A percentile compares a stretch with the other conserved stretches of the same genome.
phyloP scores from a whole-genome alignment of 2,888 invertebrate genomes.

The Eledona agricola region DNA sequence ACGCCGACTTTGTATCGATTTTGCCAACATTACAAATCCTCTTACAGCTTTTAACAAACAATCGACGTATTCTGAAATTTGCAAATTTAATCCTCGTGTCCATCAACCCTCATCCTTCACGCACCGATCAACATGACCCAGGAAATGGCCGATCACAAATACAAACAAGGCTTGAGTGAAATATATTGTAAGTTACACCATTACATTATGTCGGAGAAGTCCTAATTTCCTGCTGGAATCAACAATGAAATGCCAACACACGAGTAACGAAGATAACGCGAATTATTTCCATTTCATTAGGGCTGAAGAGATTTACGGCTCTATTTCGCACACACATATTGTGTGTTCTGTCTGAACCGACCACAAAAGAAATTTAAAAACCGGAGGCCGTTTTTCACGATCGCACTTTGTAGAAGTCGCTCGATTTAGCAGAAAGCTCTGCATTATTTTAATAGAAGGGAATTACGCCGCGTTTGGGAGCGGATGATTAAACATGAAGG shows the following conservation, averaged over 20 bases:
- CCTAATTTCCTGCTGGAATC: slow-evolving; percentile 11
- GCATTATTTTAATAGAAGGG: slow-evolving; percentile 14
- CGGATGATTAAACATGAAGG: slow-evolving; percentile 17
- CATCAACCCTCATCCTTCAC: too few species aligned
- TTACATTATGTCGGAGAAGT: slow-evolving; percentile 6
- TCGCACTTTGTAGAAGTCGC: slow-evolving; percentile 3
- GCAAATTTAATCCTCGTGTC: slow-evolving; percentile 13
- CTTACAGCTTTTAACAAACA: too few species aligned
- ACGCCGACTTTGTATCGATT: too few species aligned
- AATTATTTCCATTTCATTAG: slow-evolving; percentile 32
- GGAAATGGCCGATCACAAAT: slow-evolving; percentile 4
- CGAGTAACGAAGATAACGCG: slow-evolving; percentile 25
- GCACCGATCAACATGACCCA: too few species aligned
- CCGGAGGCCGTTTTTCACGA: not conserved
- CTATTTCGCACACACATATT: slow-evolving; percentile 20
- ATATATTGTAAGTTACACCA: slow-evolving; percentile 11
- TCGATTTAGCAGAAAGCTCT: slow-evolving; percentile 4
- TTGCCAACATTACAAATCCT: too few species aligned
- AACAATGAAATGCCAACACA: slow-evolving; percentile 17
- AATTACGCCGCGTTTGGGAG: slow-evolving; percentile 12
- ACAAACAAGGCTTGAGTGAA: slow-evolving; percentile 10
- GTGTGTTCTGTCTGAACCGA: slow-evolving; percentile 9
- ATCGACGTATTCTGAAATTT: too few species aligned
- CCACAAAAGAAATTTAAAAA: not conserved
- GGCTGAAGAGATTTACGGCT: slow-evolving; percentile 23